phyloP scores from a whole-genome alignment of 1,140 invertebrate genomes.

The Aphelenchoides avenae region DNA sequence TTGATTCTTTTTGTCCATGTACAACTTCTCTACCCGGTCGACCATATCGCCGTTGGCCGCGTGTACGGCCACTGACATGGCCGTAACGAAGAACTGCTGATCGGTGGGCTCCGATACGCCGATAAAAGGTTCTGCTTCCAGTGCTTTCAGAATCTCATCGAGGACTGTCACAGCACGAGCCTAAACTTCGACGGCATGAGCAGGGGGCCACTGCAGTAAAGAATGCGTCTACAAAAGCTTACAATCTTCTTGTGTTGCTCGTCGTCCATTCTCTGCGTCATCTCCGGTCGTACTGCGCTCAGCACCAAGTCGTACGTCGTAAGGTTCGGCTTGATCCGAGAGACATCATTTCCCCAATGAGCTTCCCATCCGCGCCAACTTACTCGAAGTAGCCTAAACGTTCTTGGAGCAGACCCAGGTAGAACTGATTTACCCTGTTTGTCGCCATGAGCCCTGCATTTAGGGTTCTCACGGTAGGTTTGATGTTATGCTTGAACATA shows the following conservation, averaged over 20 bases:
- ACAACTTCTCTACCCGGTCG: constrained; percentile 26
- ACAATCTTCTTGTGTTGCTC: constrained; percentile 1
- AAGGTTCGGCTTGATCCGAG: constrained; percentile 17
- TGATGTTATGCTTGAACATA: constrained; percentile 16
- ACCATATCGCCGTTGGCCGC: constrained; percentile 32
- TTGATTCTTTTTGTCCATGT: constrained; percentile 25
- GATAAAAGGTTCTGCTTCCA: constrained; percentile 21
- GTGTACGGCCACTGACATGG: constrained; percentile 25
- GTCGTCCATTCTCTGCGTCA: background rate
- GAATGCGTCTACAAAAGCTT: background rate
- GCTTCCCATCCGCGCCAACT: constrained; percentile 15
- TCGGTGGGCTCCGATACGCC: constrained; percentile 18
- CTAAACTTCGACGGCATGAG: constrained; percentile 1
- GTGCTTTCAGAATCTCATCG: constrained; percentile 21
- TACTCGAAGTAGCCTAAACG: constrained; percentile 9
- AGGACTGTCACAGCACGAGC: constrained; percentile 26
- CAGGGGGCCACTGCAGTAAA: background rate
- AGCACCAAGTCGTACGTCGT: constrained; percentile 38
- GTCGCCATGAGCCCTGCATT: constrained; percentile 18
- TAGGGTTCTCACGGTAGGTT: constrained; percentile 22
- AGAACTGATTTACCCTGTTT: constrained; percentile 8
- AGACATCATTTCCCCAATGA: constrained; percentile 1
- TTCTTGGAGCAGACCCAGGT: constrained; percentile 1
- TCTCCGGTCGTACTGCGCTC: constrained; percentile 3
- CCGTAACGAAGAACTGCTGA: constrained; percentile 30